Percentiles rank a stretch among this genome's conserved stretches.
Evolutionary conservation across 2,797 vertebrate genomes (phyloP).

Genomic region (Malacoctenus gilli): DNA sequence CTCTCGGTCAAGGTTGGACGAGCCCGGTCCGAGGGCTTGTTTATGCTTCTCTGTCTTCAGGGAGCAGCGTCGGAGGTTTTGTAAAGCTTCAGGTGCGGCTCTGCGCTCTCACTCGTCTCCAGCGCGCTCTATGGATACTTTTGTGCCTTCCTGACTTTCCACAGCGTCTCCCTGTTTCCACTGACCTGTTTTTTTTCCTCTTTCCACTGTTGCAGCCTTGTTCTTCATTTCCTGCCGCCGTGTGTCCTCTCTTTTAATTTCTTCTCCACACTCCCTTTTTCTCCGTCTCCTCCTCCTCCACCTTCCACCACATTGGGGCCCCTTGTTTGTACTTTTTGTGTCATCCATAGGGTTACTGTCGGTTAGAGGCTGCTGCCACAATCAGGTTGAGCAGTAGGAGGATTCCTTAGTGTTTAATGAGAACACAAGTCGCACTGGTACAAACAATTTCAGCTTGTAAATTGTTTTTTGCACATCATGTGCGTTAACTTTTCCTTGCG

Average conservation of each 20-base stretch:
- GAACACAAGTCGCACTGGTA: no score
- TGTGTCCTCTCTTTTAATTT: slow-evolving; percentile 49
- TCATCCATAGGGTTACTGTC: slow-evolving; percentile 46
- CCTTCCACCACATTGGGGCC: slow-evolving; percentile 11
- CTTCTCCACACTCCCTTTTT: slow-evolving; percentile 22
- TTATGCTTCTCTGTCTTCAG: slow-evolving; percentile 18
- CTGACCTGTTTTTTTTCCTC: slow-evolving; percentile 27
- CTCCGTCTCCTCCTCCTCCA: slow-evolving; percentile 4
- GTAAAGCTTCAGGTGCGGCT: slow-evolving; percentile 14
- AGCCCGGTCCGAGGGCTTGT: slow-evolving; percentile 10
- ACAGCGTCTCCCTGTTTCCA: slow-evolving; percentile 49
- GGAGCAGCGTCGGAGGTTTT: slow-evolving; percentile 20
- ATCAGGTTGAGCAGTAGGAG: slow-evolving; percentile 30
- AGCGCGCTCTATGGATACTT: slow-evolving; percentile 16
- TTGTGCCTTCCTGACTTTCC: slow-evolving; percentile 23
- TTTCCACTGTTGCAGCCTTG: slow-evolving; percentile 50
- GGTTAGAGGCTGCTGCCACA: slow-evolving; percentile 17
- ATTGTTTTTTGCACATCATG: no score
- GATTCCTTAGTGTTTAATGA: no score
- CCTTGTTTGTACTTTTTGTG: slow-evolving; percentile 33
- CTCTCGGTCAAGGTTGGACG: slow-evolving; percentile 35
- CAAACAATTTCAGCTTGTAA: no score
- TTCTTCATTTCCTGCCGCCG: slow-evolving; percentile 62
- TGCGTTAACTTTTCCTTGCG: not conserved
- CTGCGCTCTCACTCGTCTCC: slow-evolving; percentile 1